Base-by-base conservation (phyloP, 2,113 vertebrate genomes). In the Festucalex cinctus region DNA sequence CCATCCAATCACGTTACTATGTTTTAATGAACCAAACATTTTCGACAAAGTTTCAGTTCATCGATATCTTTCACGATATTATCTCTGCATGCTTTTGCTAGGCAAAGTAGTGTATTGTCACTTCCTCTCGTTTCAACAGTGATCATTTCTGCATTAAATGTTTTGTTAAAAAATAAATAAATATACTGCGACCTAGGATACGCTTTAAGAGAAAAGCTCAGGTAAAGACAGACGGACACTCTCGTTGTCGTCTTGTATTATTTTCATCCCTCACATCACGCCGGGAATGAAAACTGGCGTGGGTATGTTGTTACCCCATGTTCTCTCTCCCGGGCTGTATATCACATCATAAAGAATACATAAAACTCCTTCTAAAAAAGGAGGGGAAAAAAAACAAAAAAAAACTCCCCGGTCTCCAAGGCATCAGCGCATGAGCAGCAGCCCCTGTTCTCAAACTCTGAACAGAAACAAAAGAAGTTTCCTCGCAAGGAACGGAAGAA, bases 301-400 rank as follows among this genome's bases (percentile, higher is more conserved):
- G 85, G 85, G 85, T 82, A 86, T 88, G 89, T 88, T 88, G 86
- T 88, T 82, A 83, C 83, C 81, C 86, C 79, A 68, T 76, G 83
- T 88, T 90, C 85, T 82, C 79, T 84, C 86, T 90, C 86, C 78
- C 77, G 61, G 86, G 85, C 86, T 88, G 84, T 85, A 88, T 81
- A 90, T 88, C 86, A 90, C 87, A 89, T 90, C 88, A 90, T 88
- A 90, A 88, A 88, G 89, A 89, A 90, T 90, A 90, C 82, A 88
- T 88, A 85, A 90, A 83, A 71, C 74, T 80, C 69, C 77, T 71
- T 77, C 71, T 71, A 64, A 39, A 65, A 75, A 83, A n/a, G n/a
- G n/a, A n/a, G n/a, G n/a, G n/a, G 85, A 75, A 68, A 72, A 71
- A 70, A 70, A 68, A 24, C 4, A 9, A 53, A 60, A 67, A 57